phyloP scores from a whole-genome alignment of 2,113 vertebrate species.

The Tretioscincus oriximinensis region DNA sequence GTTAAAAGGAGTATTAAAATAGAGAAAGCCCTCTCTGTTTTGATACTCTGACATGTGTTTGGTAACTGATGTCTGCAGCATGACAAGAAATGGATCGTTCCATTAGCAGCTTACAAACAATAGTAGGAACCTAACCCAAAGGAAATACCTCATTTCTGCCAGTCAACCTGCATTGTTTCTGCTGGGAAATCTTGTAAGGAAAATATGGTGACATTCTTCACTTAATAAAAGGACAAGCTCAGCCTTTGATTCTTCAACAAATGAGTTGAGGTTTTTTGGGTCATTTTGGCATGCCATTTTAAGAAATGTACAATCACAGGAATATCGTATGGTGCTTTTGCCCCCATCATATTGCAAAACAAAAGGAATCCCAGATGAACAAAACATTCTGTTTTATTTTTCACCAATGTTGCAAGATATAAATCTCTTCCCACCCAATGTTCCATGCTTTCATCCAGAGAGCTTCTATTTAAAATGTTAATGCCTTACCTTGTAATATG shows the following conservation, averaged over 20 bases:
- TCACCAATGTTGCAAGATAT: not conserved
- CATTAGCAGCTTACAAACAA: conserved; percentile 61
- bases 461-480: not conserved
- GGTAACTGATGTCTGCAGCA: conserved; percentile 42
- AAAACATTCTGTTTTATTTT: conserved; percentile 11
- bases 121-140: conserved; percentile 66
- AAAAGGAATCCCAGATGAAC: conserved; percentile 15
- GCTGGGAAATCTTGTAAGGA: conserved; percentile 45
- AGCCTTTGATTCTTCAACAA: conserved; percentile 49
- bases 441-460: not conserved
- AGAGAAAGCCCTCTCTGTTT: conserved; percentile 41
- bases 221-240: conserved; percentile 60
- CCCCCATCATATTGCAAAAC: not conserved
- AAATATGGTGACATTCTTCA: conserved; percentile 39
- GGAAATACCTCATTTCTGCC: conserved; percentile 45
- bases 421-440: not conserved
- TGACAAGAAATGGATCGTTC: conserved; percentile 37
- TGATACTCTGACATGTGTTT: conserved; percentile 16
- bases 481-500: not conserved
- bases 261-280: conserved; percentile 30
- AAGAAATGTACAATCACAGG: conserved; percentile 30
- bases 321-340: conserved; percentile 17
- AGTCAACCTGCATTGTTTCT: conserved; percentile 59
- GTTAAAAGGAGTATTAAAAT: conserved; percentile 44
- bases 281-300: conserved; percentile 42